Evolutionary conservation across 2,888 invertebrate genomes (phyloP).

Genomic region (Ormyrus nitidulus): DNA sequence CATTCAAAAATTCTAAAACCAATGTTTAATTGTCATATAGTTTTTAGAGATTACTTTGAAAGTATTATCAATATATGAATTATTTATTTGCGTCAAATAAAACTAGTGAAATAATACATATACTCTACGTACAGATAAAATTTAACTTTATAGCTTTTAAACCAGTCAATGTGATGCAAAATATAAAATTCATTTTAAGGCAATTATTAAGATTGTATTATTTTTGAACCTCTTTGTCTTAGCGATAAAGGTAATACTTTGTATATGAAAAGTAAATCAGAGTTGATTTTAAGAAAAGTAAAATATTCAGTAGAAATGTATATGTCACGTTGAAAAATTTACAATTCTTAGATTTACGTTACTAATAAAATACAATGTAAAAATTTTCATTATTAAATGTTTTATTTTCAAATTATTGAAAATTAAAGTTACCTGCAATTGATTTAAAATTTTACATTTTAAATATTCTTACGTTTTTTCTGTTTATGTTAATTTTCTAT

Average conservation of each 20-base stretch:
- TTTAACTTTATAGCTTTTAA: constrained; percentile 1
- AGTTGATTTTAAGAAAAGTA: not conserved
- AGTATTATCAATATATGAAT: too few relatives aligned
- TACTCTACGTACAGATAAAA: constrained; percentile 1
- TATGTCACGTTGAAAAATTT: too few relatives aligned
- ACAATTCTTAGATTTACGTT: too few relatives aligned
- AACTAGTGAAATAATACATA: not conserved
- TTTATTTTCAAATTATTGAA: not conserved
- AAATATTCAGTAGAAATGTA: not conserved
- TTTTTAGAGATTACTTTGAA: not conserved
- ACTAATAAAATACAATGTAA: too few relatives aligned
- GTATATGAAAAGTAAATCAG: constrained; percentile 11
- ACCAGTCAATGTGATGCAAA: too few relatives aligned
- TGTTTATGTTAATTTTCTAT: too few relatives aligned
- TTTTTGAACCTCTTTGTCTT: not conserved
- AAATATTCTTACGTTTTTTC: constrained; percentile 7
- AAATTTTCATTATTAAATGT: too few relatives aligned
- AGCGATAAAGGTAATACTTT: constrained; percentile 5
- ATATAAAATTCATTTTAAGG: too few relatives aligned
- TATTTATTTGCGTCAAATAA: not conserved
- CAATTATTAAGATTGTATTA: too few relatives aligned
- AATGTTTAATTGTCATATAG: constrained; percentile 9
- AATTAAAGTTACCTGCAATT: not conserved
- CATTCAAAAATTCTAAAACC: not conserved
- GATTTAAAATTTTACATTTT: constrained; percentile 15